Percentiles rank a stretch among this genome's conserved stretches.
Evolutionary conservation across 2,888 invertebrate species (phyloP).

Genomic region (Sinhomidia bicolor): DNA sequence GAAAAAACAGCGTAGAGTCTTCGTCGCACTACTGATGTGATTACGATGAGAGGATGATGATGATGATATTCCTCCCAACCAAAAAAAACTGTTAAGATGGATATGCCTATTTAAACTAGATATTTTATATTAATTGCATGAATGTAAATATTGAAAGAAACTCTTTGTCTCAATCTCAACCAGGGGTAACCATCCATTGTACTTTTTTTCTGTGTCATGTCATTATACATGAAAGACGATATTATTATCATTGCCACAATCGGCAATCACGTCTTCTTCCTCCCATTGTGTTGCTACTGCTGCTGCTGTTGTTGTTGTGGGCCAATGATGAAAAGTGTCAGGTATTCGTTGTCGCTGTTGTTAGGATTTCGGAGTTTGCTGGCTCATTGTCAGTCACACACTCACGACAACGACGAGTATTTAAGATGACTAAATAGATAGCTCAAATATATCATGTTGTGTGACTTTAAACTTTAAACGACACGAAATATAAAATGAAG

Average conservation of each 20-base stretch:
- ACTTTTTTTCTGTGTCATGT: neutral
- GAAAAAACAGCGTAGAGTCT: neutral
- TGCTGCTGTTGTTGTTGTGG: no score
- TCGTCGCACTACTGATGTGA: neutral
- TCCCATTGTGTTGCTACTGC: neutral
- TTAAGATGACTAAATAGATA: neutral
- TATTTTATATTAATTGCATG: constrained; percentile 32
- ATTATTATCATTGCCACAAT: neutral
- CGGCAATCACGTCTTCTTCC: neutral
- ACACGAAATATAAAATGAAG: no score
- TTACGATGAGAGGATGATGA: no score
- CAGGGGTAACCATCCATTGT: constrained; percentile 34
- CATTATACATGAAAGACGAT: no score
- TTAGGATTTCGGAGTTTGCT: no score
- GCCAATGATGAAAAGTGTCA: constrained; percentile 17
- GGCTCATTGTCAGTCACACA: neutral
- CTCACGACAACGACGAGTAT: no score
- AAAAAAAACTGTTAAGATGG: neutral
- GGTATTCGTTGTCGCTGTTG: neutral
- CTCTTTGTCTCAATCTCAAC: constrained; percentile 37
- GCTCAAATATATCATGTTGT: neutral
- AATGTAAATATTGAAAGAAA: constrained; percentile 16
- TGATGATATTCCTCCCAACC: neutral
- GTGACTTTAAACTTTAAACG: neutral
- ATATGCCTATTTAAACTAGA: constrained; percentile 5